Base-by-base conservation (phyloP, 2,888 invertebrate genomes). In the Dysmachus trigonus region DNA sequence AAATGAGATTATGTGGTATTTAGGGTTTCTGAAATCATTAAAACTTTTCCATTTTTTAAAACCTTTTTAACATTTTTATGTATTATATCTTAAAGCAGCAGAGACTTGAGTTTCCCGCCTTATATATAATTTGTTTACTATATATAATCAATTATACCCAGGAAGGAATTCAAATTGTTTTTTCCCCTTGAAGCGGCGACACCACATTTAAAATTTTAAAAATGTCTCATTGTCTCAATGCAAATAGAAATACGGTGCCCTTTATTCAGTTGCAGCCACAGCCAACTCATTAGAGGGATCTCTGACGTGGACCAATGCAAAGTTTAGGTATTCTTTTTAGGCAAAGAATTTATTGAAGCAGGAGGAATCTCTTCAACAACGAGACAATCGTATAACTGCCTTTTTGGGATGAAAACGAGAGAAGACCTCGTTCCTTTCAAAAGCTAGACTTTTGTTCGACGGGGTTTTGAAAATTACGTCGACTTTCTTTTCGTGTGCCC, bases 341-440 rank as follows among this genome's bases (percentile, higher is more conserved):
- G 31, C 73, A 73, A n/a, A 31, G 73, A 73, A 73, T 73, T 73
- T 73, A 73, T 73, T 73, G 73, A 73, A 73, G 73, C 33, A 33
- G 73, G 15, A 33, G 6, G 73, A 73, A 31, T 73, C 73, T 31
- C 33, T 73, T 73, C 73, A 73, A 33, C 33, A 7, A 31, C 33
- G 33, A 73, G 73, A 73, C 73, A 73, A 73, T 73, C 33, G 73
- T 73, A 73, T 73, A 73, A 73, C 73, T 73, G 73, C 73, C 73
- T 73, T 73, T 72, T 73, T 73, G 15, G 73, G 73, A 73, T 73
- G 73, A 73, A 33, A 72, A 72, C 27, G 10, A 30, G 31, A 72
- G n/a, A 72, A 72, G 71, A 73, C 73, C 33, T 73, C 33, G 31
- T 33, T 73, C 73, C 30, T 73, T 73, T 73, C 33, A 73, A 73